Conservation (phyloP, 2,113 vertebrate genomes). For the Corydoras sp. region DNA sequence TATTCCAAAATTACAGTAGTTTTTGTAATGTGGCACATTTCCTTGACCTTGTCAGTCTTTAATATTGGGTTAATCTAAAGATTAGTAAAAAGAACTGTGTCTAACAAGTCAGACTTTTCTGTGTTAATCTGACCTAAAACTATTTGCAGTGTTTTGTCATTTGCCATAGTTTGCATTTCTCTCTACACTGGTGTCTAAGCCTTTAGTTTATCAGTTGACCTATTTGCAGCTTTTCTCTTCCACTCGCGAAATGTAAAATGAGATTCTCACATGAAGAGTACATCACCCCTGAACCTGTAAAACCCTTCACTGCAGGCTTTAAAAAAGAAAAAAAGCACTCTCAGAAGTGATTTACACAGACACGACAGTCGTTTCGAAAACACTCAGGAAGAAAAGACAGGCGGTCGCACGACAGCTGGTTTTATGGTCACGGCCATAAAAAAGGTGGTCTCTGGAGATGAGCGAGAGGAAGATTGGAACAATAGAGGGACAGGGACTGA, state of each 20-base stretch:
- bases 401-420: constrained; percentile 35
- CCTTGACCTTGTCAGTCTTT: no score
- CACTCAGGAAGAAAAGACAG: constrained; percentile 19
- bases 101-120: no score
- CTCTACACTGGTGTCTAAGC: neutral
- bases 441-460: constrained; percentile 34
- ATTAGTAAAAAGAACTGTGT: no score
- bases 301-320: constrained; percentile 17
- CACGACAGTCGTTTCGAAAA: constrained; percentile 24
- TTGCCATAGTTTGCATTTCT: no score
- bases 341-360: constrained; percentile 19
- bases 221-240: constrained; percentile 10
- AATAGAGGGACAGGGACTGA: constrained; percentile 10
- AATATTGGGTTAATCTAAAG: no score
- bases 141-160: no score
- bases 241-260: constrained; percentile 16
- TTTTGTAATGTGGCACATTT: no score
- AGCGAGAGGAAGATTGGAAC: constrained; percentile 39
- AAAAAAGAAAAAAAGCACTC: constrained; percentile 8
- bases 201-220: neutral
- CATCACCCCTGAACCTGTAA: constrained; percentile 29
- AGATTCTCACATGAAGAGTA: constrained; percentile 15
- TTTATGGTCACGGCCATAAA: constrained; percentile 51
- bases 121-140: no score
- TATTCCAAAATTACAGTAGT: no score